phyloP scores from a whole-genome alignment of 2,888 invertebrate genomes.

The Phasia obesa region DNA sequence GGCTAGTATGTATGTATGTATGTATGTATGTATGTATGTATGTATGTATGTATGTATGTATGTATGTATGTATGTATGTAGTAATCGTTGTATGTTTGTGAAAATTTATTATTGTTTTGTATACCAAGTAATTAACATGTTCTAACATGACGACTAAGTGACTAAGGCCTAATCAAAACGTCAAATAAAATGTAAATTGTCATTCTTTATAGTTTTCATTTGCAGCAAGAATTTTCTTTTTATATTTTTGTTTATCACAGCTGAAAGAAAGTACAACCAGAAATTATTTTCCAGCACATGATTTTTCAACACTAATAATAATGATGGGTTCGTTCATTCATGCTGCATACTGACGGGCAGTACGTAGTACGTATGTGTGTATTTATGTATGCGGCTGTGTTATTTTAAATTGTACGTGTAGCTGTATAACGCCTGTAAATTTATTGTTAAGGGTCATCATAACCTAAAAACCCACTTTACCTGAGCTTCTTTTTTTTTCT shows the following conservation, averaged over 20 bases:
- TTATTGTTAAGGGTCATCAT: constrained; percentile 63
- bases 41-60: constrained; percentile 13
- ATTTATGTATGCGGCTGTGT: neutral
- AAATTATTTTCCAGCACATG: constrained; percentile 29
- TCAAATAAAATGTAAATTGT: constrained; percentile 56
- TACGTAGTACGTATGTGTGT: no score
- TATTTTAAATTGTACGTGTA: neutral
- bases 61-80: constrained; percentile 21
- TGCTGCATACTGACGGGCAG: neutral
- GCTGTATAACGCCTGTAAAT: constrained; percentile 36
- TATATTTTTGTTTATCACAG: constrained; percentile 7
- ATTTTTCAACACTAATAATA: constrained; percentile 28
- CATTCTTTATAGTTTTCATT: constrained; percentile 4
- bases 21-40: constrained; percentile 27
- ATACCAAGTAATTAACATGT: constrained; percentile 59
- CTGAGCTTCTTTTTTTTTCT: neutral
- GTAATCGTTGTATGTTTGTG: constrained; percentile 34
- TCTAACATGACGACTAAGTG: constrained; percentile 54
- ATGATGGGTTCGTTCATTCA: constrained; percentile 8
- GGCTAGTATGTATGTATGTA: neutral
- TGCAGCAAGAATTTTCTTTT: neutral
- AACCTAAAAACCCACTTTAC: constrained; percentile 68
- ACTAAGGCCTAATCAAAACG: constrained; percentile 66
- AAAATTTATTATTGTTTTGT: constrained; percentile 42
- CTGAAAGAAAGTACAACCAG: neutral